phyloP scores from a whole-genome alignment of 2,113 vertebrate species.

The Lophius piscatorius region DNA sequence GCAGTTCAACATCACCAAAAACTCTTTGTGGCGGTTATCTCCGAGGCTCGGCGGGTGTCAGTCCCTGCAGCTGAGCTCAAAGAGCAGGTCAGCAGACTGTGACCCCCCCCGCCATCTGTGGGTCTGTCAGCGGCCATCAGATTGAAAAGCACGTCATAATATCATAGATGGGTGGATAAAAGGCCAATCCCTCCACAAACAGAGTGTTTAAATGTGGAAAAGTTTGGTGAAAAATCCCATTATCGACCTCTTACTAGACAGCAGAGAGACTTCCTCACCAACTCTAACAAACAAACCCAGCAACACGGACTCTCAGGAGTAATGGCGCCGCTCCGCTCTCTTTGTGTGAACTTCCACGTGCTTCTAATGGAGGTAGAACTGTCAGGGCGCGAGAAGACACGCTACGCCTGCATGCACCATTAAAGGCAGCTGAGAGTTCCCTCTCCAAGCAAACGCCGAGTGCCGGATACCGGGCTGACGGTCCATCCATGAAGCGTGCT shows the following conservation, averaged over 20 bases:
- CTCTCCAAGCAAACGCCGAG: constrained; percentile 29
- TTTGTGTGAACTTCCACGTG: constrained; percentile 4
- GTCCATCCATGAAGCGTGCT: constrained; percentile 33
- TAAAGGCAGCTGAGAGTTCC: constrained; percentile 44
- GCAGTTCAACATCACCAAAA: neutral
- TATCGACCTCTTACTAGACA: too few relatives aligned
- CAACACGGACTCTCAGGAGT: too few relatives aligned
- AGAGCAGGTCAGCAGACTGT: constrained; percentile 58
- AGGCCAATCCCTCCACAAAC: neutral
- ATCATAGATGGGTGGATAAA: constrained; percentile 7
- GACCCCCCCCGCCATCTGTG: constrained; percentile 64
- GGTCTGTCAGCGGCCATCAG: constrained; percentile 49
- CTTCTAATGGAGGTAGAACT: constrained; percentile 28
- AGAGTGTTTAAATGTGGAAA: neutral
- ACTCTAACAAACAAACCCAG: too few relatives aligned
- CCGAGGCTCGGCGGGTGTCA: constrained; percentile 54
- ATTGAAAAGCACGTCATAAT: constrained; percentile 39
- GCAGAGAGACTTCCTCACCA: neutral
- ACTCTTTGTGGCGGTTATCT: too few relatives aligned
- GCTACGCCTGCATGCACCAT: constrained; percentile 27
- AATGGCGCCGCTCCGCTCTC: constrained; percentile 14
- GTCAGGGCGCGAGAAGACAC: constrained; percentile 34
- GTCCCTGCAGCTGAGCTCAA: constrained; percentile 37
- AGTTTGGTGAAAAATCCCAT: too few relatives aligned
- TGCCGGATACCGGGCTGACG: constrained; percentile 40